Conservation (phyloP, 2,888 invertebrate genomes). For the Trachelus troglodyta region DNA sequence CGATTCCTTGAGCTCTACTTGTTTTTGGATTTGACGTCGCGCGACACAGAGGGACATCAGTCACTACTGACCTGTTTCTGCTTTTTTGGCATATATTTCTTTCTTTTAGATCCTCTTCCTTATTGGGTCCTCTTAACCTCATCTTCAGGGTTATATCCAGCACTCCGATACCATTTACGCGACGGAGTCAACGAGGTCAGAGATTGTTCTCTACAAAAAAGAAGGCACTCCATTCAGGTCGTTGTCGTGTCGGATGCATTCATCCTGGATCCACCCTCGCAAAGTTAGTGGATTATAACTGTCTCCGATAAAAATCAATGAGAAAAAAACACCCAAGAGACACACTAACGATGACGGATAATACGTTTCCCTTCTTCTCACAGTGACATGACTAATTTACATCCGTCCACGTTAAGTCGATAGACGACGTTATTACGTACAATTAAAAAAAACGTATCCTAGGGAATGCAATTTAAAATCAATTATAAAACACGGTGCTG, state of each 20-base stretch:
- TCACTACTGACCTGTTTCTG: not conserved
- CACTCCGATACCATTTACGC: not conserved
- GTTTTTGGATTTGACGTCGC: not conserved
- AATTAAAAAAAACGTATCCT: not conserved
- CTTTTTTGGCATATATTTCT: not conserved
- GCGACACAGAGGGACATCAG: not conserved
- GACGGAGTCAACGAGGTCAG: not conserved
- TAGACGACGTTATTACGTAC: not conserved
- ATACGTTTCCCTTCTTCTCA: not conserved
- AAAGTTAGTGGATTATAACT: not conserved
- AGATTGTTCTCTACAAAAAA: not conserved
- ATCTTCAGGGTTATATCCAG: not conserved
- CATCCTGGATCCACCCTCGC: not conserved
- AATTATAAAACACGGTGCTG: not conserved
- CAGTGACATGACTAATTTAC: not conserved
- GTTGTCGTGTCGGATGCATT: not conserved
- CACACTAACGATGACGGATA: not conserved
- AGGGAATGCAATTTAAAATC: not conserved
- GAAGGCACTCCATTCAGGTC: not conserved
- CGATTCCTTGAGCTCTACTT: not conserved
- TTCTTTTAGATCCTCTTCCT: not conserved
- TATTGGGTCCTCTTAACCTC: not conserved
- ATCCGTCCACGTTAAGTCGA: not conserved
- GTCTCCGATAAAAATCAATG: not conserved
- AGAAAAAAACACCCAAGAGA: not conserved